A percentile compares a stretch with the other conserved stretches of the same genome.
These are phyloP conservation scores for Montipora cactus DNA, from an alignment of 64 coral and sea anemone species.

Conservation along the genomic window DNA sequence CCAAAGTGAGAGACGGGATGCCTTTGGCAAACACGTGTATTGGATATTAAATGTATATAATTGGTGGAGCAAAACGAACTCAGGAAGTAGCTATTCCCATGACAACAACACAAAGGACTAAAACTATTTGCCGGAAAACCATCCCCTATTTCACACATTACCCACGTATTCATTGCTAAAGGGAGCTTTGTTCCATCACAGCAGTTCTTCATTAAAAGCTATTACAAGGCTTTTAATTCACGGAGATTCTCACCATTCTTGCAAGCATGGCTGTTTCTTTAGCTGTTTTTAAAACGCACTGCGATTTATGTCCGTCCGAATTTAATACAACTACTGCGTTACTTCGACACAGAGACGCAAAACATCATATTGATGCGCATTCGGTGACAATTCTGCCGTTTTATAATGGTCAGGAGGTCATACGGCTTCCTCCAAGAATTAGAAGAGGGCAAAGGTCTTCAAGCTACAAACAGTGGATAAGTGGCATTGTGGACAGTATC, in stretches of 20 bases:
- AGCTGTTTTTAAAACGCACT: conserved; percentile 36
- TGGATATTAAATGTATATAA: neutral
- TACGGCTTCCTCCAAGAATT: neutral
- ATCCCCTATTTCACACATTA: neutral
- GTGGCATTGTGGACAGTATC: conserved; percentile 20
- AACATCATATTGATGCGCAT: conserved; percentile 11
- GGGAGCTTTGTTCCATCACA: neutral
- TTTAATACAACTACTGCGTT: conserved; percentile 37
- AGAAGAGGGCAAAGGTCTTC: neutral
- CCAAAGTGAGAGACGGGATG: neutral
- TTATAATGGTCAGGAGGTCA: conserved; percentile 8
- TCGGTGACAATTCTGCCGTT: conserved; percentile 3
- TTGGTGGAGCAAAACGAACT: neutral
- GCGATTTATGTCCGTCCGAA: conserved; percentile 6
- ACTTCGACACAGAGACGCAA: conserved; percentile 22
- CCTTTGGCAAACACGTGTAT: neutral
- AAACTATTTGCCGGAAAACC: conserved; percentile 10
- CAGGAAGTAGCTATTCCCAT: too few relatives aligned
- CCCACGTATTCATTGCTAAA: neutral
- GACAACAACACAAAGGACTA: too few relatives aligned
- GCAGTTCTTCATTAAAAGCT: neutral
- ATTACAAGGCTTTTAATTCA: too few relatives aligned
- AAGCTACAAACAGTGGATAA: conserved; percentile 3
- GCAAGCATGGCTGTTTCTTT: too few relatives aligned
- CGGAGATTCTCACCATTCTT: neutral